These are phyloP conservation scores for Rhinogobio ventralis DNA, from an alignment of 2,797 vertebrate species.

Conservation along the genomic window DNA sequence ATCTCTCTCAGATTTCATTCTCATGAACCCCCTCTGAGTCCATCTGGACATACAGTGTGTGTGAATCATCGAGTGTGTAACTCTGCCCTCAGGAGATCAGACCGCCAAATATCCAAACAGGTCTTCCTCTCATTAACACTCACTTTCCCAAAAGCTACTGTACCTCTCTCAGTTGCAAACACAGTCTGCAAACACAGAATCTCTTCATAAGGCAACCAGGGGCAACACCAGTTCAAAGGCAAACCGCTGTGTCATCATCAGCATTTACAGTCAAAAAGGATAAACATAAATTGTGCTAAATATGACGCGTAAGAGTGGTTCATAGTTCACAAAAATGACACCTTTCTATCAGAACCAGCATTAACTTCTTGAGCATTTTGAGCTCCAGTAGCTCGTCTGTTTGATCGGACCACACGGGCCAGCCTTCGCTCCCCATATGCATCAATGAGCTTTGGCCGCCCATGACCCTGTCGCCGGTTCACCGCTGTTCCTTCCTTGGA, in stretches of 20 bases:
- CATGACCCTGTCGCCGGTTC: too few species aligned
- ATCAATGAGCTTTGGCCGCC: too few species aligned
- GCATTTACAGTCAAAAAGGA: not conserved
- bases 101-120: slow-evolving; percentile 10
- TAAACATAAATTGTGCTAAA: not conserved
- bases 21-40: not conserved
- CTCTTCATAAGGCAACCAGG: slow-evolving; percentile 11
- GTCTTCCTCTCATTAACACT: not conserved
- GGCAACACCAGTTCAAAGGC: not conserved
- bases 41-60: slow-evolving; percentile 38
- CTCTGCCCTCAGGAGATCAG: slow-evolving; percentile 10
- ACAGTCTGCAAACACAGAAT: not conserved
- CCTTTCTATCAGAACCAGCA: too few species aligned
- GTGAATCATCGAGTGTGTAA: slow-evolving; percentile 17
- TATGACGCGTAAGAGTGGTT: not conserved
- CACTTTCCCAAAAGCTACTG: slow-evolving; percentile 16
- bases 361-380: too few species aligned
- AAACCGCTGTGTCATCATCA: not conserved
- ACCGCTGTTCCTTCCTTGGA: too few species aligned
- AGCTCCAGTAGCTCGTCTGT: too few species aligned
- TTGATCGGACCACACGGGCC: too few species aligned
- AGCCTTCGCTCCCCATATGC: too few species aligned
- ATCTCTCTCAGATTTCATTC: slow-evolving; percentile 1
- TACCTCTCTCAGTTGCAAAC: not conserved
- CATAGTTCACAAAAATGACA: not conserved